Evolutionary conservation across 2,888 invertebrate genomes (phyloP).

Genomic region (Cheilosia impressa): DNA sequence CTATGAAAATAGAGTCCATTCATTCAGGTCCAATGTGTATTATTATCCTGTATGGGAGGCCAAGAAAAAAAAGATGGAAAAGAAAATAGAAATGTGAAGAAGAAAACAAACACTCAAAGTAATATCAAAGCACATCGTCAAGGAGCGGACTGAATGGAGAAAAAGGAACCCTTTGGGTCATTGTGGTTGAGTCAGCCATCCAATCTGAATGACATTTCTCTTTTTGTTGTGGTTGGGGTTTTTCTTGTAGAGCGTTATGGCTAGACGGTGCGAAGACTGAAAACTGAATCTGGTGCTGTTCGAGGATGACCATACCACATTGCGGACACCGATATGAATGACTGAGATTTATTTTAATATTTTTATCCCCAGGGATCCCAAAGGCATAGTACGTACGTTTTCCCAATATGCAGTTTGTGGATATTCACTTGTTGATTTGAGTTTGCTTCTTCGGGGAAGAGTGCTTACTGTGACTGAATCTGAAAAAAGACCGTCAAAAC

Average conservation of each 20-base stretch:
- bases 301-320: conserved; percentile 27
- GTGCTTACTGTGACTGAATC: too few species aligned
- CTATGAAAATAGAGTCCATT: conserved; percentile 25
- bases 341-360: conserved; percentile 59
- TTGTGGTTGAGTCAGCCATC: conserved; percentile 47
- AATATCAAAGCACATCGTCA: conserved; percentile 31
- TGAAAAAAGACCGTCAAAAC: too few species aligned
- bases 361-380: conserved; percentile 27
- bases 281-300: conserved; percentile 9
- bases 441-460: neutral
- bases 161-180: conserved; percentile 56
- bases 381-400: neutral
- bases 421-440: conserved; percentile 47
- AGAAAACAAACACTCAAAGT: conserved; percentile 46
- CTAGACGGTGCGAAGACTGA: conserved; percentile 48
- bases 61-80: neutral
- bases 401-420: conserved; percentile 1
- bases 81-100: conserved; percentile 15
- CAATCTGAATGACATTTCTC: conserved; percentile 29
- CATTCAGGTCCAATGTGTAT: conserved; percentile 36
- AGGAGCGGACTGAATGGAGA: conserved; percentile 24
- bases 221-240: conserved; percentile 20
- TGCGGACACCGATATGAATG: conserved; percentile 29
- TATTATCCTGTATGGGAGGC: conserved; percentile 37
- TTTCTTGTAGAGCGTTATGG: conserved; percentile 46